Percentiles rank a stretch among this genome's conserved stretches.
Evolutionary conservation across 2,797 vertebrate species (phyloP).

Genomic region (Bovichtus diacanthus): DNA sequence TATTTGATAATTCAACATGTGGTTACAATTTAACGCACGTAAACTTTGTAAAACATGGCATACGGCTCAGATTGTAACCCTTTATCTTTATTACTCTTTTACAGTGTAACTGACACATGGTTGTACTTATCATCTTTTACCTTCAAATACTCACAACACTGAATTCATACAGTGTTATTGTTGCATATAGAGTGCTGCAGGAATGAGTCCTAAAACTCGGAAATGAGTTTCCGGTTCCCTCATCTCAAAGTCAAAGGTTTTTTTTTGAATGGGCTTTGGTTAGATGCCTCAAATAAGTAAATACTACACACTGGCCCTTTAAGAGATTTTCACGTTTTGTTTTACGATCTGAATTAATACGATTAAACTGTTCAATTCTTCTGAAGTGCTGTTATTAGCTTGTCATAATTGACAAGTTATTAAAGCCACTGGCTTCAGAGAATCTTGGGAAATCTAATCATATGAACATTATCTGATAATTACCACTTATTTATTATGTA

Average conservation of each 20-base stretch:
- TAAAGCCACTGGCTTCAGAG: not conserved
- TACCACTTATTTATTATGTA: too few species aligned
- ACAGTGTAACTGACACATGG: not conserved
- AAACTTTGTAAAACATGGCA: not conserved
- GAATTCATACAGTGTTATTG: not conserved
- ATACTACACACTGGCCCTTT: not conserved
- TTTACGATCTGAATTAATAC: not conserved
- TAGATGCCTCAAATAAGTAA: not conserved
- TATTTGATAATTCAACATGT: conserved; percentile 9
- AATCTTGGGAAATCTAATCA: conserved; percentile 4
- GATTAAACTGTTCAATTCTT: too few species aligned
- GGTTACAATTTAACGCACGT: not conserved
- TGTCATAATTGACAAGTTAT: too few species aligned
- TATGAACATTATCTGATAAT: too few species aligned
- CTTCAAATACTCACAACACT: not conserved
- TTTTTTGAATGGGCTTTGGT: not conserved
- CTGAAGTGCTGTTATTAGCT: too few species aligned
- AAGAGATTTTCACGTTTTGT: not conserved
- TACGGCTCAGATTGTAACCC: not conserved
- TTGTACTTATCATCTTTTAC: conserved; percentile 6
- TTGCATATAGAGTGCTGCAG: not conserved
- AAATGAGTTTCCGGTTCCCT: not conserved
- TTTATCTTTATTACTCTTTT: not conserved
- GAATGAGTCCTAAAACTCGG: not conserved
- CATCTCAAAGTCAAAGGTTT: not conserved